A percentile compares a stretch with the other conserved stretches of the same genome.
Evolutionary conservation across 2,113 vertebrate species (phyloP).

Genomic region (Uria lomvia): DNA sequence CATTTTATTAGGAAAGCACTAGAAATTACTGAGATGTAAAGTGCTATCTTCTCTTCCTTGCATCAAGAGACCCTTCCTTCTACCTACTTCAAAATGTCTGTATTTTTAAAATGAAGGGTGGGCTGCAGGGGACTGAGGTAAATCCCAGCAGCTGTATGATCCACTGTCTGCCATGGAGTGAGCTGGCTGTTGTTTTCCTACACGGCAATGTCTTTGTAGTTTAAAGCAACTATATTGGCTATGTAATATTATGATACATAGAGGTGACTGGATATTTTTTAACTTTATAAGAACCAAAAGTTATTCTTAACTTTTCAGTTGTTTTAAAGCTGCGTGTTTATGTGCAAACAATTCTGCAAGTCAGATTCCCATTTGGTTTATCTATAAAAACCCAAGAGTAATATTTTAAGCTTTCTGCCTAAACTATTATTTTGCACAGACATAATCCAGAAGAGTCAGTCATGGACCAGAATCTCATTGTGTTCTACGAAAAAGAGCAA

Average conservation of each 20-base stretch:
- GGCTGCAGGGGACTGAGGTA: background rate
- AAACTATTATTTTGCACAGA: background rate
- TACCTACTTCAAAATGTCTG: background rate
- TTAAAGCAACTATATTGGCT: background rate
- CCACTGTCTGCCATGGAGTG: background rate
- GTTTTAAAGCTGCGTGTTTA: background rate
- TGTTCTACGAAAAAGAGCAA: background rate
- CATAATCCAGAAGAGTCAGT: background rate
- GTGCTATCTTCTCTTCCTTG: background rate
- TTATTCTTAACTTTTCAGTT: background rate
- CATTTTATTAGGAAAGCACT: background rate
- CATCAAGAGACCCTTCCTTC: background rate
- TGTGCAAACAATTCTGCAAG: background rate
- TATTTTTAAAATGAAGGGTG: background rate
- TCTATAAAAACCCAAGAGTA: background rate
- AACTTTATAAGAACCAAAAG: background rate
- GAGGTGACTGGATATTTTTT: background rate
- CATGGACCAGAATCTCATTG: background rate
- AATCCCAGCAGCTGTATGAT: background rate
- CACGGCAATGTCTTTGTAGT: background rate
- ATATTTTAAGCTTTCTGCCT: background rate
- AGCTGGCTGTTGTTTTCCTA: background rate
- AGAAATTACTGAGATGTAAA: background rate
- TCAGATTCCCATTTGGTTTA: background rate
- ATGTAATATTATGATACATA: background rate